Evolutionary conservation across 1,140 invertebrate species (phyloP), one percentile per base, ranked within the genome.

Genomic region (Cydia pomonella): DNA sequence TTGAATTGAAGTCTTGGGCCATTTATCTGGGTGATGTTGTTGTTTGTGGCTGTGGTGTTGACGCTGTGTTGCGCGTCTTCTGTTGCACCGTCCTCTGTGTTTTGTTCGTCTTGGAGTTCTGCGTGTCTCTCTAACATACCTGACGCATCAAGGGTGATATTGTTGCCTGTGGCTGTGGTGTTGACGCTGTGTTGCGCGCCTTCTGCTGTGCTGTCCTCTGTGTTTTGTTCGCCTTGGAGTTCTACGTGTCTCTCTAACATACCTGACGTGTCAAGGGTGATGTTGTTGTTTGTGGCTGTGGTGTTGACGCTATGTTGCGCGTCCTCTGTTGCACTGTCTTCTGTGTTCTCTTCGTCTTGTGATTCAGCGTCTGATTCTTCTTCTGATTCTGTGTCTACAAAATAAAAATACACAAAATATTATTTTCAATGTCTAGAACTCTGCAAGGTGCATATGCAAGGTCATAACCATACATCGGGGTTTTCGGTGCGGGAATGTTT

Each of bases 311-410:
- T 29, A 18, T 89, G 82, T 47, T 84, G 83, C 0, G 84, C 79
- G 27, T 90, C 87, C 27, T 89, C 89, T 0, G 84, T 80, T 0
- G 87, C 83, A 38, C 86, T 88, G 77, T 89, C 85, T 62, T 89
- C 87, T 0, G 86, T 85, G 38, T 33, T 21, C 7, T 59, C 53
- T 3, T 59, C 53, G n/a, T 59, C 53, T 59, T 59, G 18, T 2
- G 21, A 23, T 12, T 59, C 53, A 0, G 16, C 64, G 16, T 69
- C 64, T 1, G 64, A 69, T 33, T 81, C 85, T 23, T 83, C 82
- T 5, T 87, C 88, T 0, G 87, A 87, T 10, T 84, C 89, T 23
- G 87, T 84, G 6, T 1, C 29, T 69, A 33, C 12, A 21, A 69
- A 3, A 66, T 16, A n/a, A 69, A 44, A 44, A 5, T 9, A 44